Percentiles rank a stretch among this genome's conserved stretches.
phyloP scores from a whole-genome alignment of 2,113 vertebrate genomes.

The Hippoglossus stenolepis region DNA sequence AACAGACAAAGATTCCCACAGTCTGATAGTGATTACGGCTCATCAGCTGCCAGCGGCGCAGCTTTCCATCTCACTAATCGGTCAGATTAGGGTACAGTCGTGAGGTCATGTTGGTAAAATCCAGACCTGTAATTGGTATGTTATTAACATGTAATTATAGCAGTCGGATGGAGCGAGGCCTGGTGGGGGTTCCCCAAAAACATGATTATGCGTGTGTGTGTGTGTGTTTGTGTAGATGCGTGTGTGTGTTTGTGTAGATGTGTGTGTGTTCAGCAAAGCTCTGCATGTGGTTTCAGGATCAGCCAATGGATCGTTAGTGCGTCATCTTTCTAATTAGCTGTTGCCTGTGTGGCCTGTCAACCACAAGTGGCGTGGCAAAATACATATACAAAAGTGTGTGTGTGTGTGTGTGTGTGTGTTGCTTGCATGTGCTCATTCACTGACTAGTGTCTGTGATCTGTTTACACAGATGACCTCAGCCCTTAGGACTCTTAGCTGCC shows the following conservation, averaged over 20 bases:
- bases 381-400: slow-evolving; percentile 14
- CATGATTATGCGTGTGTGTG: slow-evolving; percentile 14
- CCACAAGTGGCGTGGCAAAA: slow-evolving; percentile 18
- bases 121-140: slow-evolving; percentile 59
- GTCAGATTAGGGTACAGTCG: slow-evolving; percentile 61
- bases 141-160: slow-evolving; percentile 72
- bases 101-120: slow-evolving; percentile 74
- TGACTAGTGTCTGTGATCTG: slow-evolving; percentile 54
- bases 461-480: slow-evolving; percentile 71
- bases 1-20: slow-evolving; percentile 39
- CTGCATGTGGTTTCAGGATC: slow-evolving; percentile 47
- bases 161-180: slow-evolving; percentile 19
- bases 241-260: slow-evolving; percentile 19
- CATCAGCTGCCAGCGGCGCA: slow-evolving; percentile 27
- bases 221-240: neutral
- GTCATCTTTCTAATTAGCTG: slow-evolving; percentile 64
- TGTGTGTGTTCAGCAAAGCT: slow-evolving; percentile 19
- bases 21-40: slow-evolving; percentile 51
- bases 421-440: slow-evolving; percentile 15
- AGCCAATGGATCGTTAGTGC: slow-evolving; percentile 40
- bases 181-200: slow-evolving; percentile 43
- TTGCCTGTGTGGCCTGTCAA: slow-evolving; percentile 42
- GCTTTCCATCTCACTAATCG: slow-evolving; percentile 70
- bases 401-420: neutral
- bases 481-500: slow-evolving; percentile 44